phyloP scores from a whole-genome alignment of 2,888 invertebrate species.

The Zhuqinia jingwanae region DNA sequence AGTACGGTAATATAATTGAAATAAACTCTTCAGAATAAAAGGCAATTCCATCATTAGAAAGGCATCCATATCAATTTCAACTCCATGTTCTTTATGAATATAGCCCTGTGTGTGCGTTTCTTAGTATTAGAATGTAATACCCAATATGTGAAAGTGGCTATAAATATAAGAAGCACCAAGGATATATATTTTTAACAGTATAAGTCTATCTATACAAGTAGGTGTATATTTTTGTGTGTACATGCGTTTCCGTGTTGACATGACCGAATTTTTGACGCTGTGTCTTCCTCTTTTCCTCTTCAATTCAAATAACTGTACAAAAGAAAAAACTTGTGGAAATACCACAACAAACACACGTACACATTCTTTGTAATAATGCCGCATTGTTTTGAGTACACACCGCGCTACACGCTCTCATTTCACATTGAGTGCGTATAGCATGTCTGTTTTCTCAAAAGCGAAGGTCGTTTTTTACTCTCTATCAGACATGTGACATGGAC shows the following conservation, averaged over 20 bases:
- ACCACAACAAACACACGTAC: conserved; percentile 20
- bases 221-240: not conserved
- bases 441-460: not conserved
- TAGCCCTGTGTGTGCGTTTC: too few relatives aligned
- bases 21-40: conserved; percentile 12
- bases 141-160: conserved; percentile 6
- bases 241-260: conserved; percentile 23
- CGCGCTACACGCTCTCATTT: not conserved
- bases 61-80: conserved; percentile 30
- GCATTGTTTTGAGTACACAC: not conserved
- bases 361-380: not conserved
- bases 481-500: too few relatives aligned
- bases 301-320: too few relatives aligned
- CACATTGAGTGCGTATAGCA: not conserved
- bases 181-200: not conserved
- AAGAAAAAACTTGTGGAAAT: conserved; percentile 2
- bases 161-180: too few relatives aligned
- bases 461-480: not conserved
- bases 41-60: conserved; percentile 3
- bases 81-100: conserved; percentile 12
- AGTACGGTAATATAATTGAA: conserved; percentile 33
- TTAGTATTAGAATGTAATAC: conserved; percentile 2
- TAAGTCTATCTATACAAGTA: not conserved
- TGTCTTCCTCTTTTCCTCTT: not conserved
- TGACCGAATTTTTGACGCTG: conserved; percentile 50